A percentile compares a stretch with the other conserved stretches of the same genome.
Conservation (phyloP, 2,113 vertebrate genomes). For the Sminthopsis crassicaudata region DNA sequence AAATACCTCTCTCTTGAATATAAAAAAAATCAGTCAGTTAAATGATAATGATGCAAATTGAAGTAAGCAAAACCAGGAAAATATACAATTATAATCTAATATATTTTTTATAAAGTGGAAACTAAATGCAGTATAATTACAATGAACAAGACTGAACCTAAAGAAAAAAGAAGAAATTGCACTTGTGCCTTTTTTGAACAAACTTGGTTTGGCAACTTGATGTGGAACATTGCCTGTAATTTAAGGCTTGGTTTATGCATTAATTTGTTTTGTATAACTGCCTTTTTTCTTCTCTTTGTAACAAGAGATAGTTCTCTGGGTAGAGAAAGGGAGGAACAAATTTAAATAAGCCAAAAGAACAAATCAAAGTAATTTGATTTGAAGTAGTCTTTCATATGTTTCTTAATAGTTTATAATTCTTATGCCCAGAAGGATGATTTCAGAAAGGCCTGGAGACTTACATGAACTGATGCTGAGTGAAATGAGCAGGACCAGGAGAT, state of each 20-base stretch:
- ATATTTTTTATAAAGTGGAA: neutral
- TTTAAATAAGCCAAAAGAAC: neutral
- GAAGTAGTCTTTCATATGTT: too few species aligned
- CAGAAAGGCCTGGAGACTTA: too few species aligned
- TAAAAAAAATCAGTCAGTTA: too few species aligned
- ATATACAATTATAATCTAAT: neutral
- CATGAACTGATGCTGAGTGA: too few species aligned
- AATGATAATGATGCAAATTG: too few species aligned
- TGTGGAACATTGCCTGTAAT: neutral
- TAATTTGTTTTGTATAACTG: neutral
- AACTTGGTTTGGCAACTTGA: neutral
- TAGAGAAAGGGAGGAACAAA: neutral
- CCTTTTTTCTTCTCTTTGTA: neutral
- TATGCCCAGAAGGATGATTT: too few species aligned
- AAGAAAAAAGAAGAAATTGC: neutral
- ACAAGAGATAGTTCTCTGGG: neutral
- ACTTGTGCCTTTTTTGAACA: neutral
- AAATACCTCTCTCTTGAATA: too few species aligned
- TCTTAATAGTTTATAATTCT: too few species aligned
- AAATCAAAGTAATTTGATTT: neutral
- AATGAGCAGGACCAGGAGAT: too few species aligned
- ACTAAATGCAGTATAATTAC: neutral
- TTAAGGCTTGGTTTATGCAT: neutral
- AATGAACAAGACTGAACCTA: neutral
- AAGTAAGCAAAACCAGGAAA: too few species aligned